Evolutionary conservation across 2,797 vertebrate genomes (phyloP).

Genomic region (Pristis pectinata): DNA sequence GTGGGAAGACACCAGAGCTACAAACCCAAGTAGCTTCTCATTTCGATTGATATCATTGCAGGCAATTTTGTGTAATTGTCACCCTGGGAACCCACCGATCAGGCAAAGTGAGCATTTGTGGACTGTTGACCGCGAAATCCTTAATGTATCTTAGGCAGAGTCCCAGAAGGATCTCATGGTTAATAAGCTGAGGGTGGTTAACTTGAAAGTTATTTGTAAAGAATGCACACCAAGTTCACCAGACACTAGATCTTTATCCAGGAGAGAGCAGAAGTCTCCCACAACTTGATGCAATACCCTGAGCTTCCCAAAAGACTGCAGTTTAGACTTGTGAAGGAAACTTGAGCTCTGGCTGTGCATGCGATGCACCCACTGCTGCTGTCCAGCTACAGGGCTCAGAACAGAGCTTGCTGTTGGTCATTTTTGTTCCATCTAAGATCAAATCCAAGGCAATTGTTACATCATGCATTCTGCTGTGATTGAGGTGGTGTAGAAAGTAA

Average conservation of each 20-base stretch:
- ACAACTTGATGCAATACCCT: neutral
- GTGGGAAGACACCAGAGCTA: no score
- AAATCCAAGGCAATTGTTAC: no score
- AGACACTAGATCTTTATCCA: neutral
- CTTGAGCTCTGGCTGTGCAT: no score
- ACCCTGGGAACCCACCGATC: no score
- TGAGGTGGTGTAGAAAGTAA: neutral
- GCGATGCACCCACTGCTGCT: neutral
- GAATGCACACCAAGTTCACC: neutral
- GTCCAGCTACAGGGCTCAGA: neutral
- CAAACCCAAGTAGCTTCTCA: no score
- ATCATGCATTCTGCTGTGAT: neutral
- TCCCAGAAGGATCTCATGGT: no score
- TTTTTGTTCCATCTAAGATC: neutral
- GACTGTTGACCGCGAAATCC: no score
- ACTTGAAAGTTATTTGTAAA: neutral
- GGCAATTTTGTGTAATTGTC: no score
- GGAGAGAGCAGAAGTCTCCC: neutral
- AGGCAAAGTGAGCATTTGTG: no score
- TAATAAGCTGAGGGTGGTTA: neutral
- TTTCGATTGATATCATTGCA: no score
- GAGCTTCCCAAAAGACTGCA: neutral
- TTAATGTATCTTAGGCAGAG: no score
- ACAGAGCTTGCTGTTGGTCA: neutral
- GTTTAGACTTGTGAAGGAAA: neutral